Evolutionary conservation across 2,888 invertebrate genomes (phyloP).

Genomic region (Platypus cylindrus): DNA sequence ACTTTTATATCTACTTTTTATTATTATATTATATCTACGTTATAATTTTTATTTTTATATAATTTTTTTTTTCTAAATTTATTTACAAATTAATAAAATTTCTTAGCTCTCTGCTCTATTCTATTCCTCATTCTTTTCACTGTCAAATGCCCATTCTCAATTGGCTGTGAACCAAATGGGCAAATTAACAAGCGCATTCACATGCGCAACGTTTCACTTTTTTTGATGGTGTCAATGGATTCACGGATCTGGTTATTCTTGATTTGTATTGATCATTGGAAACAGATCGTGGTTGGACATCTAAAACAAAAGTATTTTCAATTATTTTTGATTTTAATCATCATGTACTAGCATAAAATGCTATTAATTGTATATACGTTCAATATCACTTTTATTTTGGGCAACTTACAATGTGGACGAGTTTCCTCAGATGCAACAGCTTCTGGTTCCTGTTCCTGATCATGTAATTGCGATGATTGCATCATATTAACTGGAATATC

Average conservation of each 20-base stretch:
- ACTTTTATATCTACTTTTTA: no score
- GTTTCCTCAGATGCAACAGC: constrained; percentile 42
- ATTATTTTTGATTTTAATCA: background rate
- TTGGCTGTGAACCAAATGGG: no score
- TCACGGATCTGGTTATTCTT: constrained; percentile 23
- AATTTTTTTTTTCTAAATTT: no score
- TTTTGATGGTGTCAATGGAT: constrained; percentile 40
- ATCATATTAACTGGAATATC: constrained; percentile 35
- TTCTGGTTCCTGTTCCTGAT: constrained; percentile 34
- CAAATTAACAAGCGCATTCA: constrained; percentile 51
- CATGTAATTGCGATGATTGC: constrained; percentile 24
- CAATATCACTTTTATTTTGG: background rate
- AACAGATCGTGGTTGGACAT: constrained; percentile 68
- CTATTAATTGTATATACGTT: background rate
- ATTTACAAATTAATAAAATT: no score
- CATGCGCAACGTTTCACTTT: constrained; percentile 65
- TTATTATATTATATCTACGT: no score
- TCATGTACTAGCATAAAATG: background rate
- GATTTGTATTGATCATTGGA: constrained; percentile 11
- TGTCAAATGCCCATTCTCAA: no score
- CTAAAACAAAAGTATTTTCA: constrained; percentile 37
- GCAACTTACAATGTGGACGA: constrained; percentile 64
- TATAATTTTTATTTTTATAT: no score
- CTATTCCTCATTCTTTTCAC: no score
- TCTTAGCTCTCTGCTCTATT: no score